phyloP scores from a whole-genome alignment of 2,888 invertebrate species.

The Hypena proboscidalis region DNA sequence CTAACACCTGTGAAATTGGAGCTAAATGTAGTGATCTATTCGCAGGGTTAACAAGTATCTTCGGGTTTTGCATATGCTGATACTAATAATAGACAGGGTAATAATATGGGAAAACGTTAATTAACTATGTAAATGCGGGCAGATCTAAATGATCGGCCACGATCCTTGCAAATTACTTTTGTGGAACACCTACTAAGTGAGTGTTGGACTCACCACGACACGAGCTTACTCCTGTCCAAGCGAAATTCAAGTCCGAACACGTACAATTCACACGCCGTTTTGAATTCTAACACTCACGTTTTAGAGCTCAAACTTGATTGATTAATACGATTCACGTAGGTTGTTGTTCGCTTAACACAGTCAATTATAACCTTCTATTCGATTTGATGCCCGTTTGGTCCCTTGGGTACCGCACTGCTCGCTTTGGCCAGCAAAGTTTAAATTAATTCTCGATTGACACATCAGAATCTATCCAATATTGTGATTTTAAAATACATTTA shows the following conservation, averaged over 20 bases:
- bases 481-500: constrained; percentile 70
- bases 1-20: too few relatives aligned
- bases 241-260: constrained; percentile 49
- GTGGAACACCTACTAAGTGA: constrained; percentile 70
- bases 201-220: constrained; percentile 64
- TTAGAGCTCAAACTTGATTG: constrained; percentile 65
- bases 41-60: constrained; percentile 13
- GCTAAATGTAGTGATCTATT: constrained; percentile 16
- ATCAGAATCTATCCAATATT: constrained; percentile 69
- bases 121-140: constrained; percentile 67
- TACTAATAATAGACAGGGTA: constrained; percentile 43
- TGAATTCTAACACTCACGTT: constrained; percentile 35
- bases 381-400: constrained; percentile 78
- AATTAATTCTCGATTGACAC: constrained; percentile 82
- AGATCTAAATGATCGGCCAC: constrained; percentile 69
- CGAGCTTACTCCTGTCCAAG: constrained; percentile 46
- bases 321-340: constrained; percentile 51
- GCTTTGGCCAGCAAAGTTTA: constrained; percentile 79
- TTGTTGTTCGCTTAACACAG: constrained; percentile 68
- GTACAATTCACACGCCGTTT: constrained; percentile 27
- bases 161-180: constrained; percentile 70
- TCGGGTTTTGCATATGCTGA: constrained; percentile 29
- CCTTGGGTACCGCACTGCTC: constrained; percentile 70
- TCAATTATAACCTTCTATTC: constrained; percentile 82
- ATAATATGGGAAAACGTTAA: constrained; percentile 64